These are phyloP conservation scores for Drosophila punjabiensis DNA, from an alignment of 1,140 invertebrate genomes.

Conservation along the genomic window DNA sequence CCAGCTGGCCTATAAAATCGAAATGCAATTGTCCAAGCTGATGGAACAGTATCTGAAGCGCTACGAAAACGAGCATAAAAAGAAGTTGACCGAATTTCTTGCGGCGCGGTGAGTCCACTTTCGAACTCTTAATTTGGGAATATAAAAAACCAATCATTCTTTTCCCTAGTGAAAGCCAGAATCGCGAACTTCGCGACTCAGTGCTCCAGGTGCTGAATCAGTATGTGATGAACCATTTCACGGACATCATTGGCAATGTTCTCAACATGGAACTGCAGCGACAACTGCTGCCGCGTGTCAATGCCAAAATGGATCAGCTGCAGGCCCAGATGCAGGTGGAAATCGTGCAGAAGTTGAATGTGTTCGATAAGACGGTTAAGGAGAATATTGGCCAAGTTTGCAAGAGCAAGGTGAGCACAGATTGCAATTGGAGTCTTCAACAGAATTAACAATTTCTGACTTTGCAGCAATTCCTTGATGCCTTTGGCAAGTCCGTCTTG, in stretches of 20 bases:
- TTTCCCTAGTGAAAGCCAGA: constrained; percentile 67
- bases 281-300: constrained; percentile 86
- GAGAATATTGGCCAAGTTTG: constrained; percentile 93
- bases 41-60: constrained; percentile 84
- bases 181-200: constrained; percentile 86
- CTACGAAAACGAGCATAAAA: constrained; percentile 85
- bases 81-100: constrained; percentile 71
- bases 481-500: constrained; percentile 88
- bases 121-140: background rate
- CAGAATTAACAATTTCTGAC: background rate
- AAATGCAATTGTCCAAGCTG: constrained; percentile 80
- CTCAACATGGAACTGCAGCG: constrained; percentile 85
- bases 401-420: constrained; percentile 88
- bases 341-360: constrained; percentile 89
- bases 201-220: constrained; percentile 84
- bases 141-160: background rate
- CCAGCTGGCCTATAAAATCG: constrained; percentile 79
- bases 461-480: constrained; percentile 90
- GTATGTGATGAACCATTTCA: constrained; percentile 85
- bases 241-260: constrained; percentile 85
- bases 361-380: constrained; percentile 90
- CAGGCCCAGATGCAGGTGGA: constrained; percentile 90
- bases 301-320: constrained; percentile 88
- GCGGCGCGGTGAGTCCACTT: constrained; percentile 52
- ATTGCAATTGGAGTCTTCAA: too few relatives aligned